Conservation (phyloP, 2,797 vertebrate genomes). For the Periparus ater region DNA sequence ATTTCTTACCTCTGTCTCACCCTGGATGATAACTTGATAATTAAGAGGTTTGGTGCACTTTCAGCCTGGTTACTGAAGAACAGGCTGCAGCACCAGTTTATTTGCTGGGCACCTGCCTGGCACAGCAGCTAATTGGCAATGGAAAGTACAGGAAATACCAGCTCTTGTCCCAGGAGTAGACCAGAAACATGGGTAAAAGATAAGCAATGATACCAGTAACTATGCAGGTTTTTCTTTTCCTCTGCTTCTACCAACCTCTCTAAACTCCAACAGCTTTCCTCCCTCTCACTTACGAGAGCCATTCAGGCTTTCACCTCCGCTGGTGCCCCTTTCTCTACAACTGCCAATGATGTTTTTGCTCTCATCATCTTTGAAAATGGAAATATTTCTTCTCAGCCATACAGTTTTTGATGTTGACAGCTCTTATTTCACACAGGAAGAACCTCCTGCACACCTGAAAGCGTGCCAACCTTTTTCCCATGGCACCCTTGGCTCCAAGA, state of each 20-base stretch:
- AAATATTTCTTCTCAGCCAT: neutral
- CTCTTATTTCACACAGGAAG: neutral
- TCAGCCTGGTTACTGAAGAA: neutral
- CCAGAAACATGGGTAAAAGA: neutral
- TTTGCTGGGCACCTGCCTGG: neutral
- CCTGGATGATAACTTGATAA: neutral
- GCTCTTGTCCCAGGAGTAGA: neutral
- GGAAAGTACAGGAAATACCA: neutral
- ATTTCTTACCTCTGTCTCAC: neutral
- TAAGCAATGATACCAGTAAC: neutral
- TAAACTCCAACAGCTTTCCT: neutral
- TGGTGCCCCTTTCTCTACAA: neutral
- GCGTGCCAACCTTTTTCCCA: neutral
- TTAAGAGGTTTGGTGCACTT: neutral
- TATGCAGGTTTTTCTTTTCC: neutral
- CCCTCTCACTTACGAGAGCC: neutral
- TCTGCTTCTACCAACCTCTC: neutral
- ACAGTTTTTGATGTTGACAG: neutral
- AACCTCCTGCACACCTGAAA: neutral
- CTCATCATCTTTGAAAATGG: neutral
- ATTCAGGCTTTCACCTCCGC: neutral
- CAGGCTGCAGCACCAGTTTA: neutral
- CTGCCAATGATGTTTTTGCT: neutral
- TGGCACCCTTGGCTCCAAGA: neutral
- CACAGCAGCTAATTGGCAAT: neutral